Evolutionary conservation across 2,888 invertebrate species (phyloP), one percentile per base, ranked within the genome.

Genomic region (Thereva nobilitata): DNA sequence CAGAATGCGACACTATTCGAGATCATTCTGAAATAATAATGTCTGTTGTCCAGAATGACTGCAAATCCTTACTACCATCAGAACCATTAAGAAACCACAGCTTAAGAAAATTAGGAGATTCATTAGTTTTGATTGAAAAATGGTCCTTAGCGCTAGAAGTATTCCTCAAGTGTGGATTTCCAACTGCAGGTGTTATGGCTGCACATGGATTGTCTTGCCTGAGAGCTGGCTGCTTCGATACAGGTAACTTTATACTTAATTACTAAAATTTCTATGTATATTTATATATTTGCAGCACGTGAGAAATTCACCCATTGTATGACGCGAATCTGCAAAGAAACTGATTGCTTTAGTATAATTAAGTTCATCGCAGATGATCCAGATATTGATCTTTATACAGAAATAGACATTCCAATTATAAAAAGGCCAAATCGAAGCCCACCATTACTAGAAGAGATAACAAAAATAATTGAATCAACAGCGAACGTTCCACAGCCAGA

Each of bases 171-270:
- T 90, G 89, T 68, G 94, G 94, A 0, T 82, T 93, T 12, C 88
- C 93, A 12, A 85, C 86, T 49, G 84, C 83, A 74, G 89, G 92
- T 47, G 92, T 95, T 0, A 89, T 95, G 84, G 91, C 90, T 0
- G 91, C 92, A 0, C 94, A 95, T 92, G 95, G 95, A 0, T 88
- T 93, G 75, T 89, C 91, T 9, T 91, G 89, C 71, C 81, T 93
- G 4, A 89, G 87, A 73, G 90, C 90, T 0, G 93, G 94, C 0
- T 89, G 91, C 75, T 90, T 90, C 75, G 84, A 86, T 66, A 86
- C 87, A 53, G 95, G 95, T 38, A 81, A 92, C 9, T 45, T 53
- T 67, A 63, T 23, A 23, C 57, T 61, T 7, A 49, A 40, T 12
- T 34, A 37, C 5, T 12, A 35, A 44, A 66, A 49, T 8, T 12